Evolutionary conservation across 2,888 invertebrate species (phyloP).

Genomic region (Drosophila infuscata): DNA sequence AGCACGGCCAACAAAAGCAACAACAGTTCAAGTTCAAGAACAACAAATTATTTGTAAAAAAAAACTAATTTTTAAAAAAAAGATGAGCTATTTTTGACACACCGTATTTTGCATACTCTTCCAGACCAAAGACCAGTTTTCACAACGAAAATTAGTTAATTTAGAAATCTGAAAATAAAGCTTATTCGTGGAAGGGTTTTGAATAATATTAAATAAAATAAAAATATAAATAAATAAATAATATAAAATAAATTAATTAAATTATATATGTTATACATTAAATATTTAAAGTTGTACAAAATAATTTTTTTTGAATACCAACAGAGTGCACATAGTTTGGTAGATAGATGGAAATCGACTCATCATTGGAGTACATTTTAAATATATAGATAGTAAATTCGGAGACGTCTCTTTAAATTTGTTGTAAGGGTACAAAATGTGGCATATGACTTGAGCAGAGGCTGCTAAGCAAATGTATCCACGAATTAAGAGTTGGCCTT

Average conservation of each 20-base stretch:
- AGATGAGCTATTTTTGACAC: neutral
- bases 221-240: too few species aligned
- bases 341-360: neutral
- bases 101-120: neutral
- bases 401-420: neutral
- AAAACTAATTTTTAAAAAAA: slow-evolving; percentile 23
- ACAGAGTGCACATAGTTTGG: neutral
- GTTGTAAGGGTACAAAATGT: neutral
- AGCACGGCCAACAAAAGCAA: slow-evolving; percentile 23
- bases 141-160: neutral
- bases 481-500: slow-evolving; percentile 6
- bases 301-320: neutral
- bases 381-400: neutral
- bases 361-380: neutral
- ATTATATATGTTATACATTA: too few species aligned
- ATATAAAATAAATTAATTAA: too few species aligned
- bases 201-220: too few species aligned
- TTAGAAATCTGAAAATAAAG: neutral
- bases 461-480: neutral
- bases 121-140: neutral
- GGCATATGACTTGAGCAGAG: neutral
- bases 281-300: neutral
- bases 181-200: too few species aligned
- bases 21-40: slow-evolving; percentile 35
- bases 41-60: slow-evolving; percentile 18